Evolutionary conservation across 1,140 invertebrate genomes (phyloP).

Genomic region (Hormaphis cornu): DNA sequence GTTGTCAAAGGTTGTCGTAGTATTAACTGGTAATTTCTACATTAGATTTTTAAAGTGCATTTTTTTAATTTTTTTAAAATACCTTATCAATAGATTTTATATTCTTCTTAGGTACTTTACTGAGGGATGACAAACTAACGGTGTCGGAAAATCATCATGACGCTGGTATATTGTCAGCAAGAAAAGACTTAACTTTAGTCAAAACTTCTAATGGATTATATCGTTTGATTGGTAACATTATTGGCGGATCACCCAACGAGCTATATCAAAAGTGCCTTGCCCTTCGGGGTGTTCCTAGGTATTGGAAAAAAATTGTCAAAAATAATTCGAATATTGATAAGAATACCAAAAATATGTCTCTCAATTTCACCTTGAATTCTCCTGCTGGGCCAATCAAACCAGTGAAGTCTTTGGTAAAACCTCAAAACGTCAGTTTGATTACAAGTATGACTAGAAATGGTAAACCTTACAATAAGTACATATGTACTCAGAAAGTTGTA

Average conservation of each 20-base stretch:
- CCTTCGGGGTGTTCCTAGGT: not conserved
- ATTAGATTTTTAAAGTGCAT: not conserved
- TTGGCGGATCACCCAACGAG: conserved; percentile 6
- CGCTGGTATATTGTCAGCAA: not conserved
- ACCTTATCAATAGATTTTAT: not conserved
- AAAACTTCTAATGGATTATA: conserved; percentile 5
- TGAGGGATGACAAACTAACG: not conserved
- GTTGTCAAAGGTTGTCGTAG: not conserved
- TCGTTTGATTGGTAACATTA: not conserved
- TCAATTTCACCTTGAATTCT: conserved; percentile 11
- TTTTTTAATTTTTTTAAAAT: no score
- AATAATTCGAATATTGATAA: not conserved
- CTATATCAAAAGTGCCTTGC: not conserved
- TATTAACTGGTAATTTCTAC: conserved; percentile 19
- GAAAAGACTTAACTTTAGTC: not conserved
- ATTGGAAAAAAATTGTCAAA: not conserved
- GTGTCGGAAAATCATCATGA: conserved; percentile 1
- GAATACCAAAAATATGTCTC: not conserved
- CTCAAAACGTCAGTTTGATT: no score
- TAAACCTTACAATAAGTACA: not conserved
- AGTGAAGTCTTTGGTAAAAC: not conserved
- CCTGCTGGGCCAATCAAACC: not conserved
- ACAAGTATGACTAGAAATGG: not conserved
- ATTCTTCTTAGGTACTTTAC: conserved; percentile 2
- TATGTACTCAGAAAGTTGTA: not conserved